Evolutionary conservation across 2,113 vertebrate species (phyloP).

Genomic region (Pteropus alecto): DNA sequence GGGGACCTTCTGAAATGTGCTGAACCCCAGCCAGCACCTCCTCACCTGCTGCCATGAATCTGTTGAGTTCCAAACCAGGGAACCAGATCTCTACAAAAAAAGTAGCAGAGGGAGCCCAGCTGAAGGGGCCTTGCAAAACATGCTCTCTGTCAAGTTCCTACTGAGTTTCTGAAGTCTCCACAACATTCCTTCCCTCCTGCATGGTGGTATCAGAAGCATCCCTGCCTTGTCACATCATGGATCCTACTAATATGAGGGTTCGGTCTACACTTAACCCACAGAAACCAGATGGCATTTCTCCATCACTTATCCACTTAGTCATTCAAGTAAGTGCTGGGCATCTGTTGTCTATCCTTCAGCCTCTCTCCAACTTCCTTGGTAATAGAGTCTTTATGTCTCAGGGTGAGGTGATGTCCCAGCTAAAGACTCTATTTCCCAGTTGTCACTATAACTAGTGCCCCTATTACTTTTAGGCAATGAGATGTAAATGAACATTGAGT

Average conservation of each 20-base stretch:
- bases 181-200: neutral
- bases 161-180: neutral
- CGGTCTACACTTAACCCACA: neutral
- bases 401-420: neutral
- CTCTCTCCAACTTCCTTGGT: neutral
- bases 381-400: neutral
- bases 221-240: neutral
- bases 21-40: accelerated
- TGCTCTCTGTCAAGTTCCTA: neutral
- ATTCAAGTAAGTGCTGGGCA: neutral
- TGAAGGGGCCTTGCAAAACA: neutral
- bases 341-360: neutral
- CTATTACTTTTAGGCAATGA: neutral
- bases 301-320: neutral
- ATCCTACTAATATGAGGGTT: neutral
- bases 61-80: neutral
- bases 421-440: neutral
- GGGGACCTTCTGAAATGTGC: neutral
- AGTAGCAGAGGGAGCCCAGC: neutral
- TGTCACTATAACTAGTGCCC: neutral
- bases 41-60: accelerated
- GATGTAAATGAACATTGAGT: neutral
- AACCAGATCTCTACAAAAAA: neutral
- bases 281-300: neutral
- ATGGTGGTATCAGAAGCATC: neutral